These are phyloP conservation scores for Cladorhizidae sp. DNA, from an alignment of 37 sponge, comb jelly and placozoan species.

Conservation along the genomic window DNA sequence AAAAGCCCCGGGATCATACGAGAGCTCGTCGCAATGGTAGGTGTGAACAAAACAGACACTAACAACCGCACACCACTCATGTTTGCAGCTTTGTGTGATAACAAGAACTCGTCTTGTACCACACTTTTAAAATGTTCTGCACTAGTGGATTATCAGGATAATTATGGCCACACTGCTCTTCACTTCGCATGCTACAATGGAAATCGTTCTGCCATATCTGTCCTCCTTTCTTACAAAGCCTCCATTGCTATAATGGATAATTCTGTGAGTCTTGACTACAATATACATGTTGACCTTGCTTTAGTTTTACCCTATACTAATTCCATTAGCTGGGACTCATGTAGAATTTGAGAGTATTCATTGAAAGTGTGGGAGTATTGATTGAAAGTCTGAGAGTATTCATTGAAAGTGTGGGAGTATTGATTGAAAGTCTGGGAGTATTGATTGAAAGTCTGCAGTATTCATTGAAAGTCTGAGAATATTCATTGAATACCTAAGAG, in stretches of 20 bases:
- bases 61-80: conserved; percentile 74
- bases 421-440: too few relatives aligned
- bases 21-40: conserved; percentile 81
- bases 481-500: too few relatives aligned
- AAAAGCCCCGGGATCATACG: conserved; percentile 71
- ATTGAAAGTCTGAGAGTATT: too few relatives aligned
- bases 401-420: too few relatives aligned
- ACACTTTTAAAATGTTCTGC: conserved; percentile 67
- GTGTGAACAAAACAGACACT: conserved; percentile 64
- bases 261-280: conserved; percentile 19
- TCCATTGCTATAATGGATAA: conserved; percentile 33
- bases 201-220: conserved; percentile 31
- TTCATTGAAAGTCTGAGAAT: too few relatives aligned
- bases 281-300: too few relatives aligned
- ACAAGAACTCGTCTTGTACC: conserved; percentile 37
- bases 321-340: too few relatives aligned
- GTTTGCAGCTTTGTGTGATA: conserved; percentile 80
- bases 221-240: conserved; percentile 51
- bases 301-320: too few relatives aligned
- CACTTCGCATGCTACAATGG: conserved; percentile 80
- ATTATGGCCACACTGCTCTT: conserved; percentile 70
- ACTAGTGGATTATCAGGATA: conserved; percentile 38
- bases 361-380: too few relatives aligned
- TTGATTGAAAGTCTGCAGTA: too few relatives aligned
- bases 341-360: not conserved